Evolutionary conservation across 2,888 invertebrate genomes (phyloP).

Genomic region (Diploptera punctata): DNA sequence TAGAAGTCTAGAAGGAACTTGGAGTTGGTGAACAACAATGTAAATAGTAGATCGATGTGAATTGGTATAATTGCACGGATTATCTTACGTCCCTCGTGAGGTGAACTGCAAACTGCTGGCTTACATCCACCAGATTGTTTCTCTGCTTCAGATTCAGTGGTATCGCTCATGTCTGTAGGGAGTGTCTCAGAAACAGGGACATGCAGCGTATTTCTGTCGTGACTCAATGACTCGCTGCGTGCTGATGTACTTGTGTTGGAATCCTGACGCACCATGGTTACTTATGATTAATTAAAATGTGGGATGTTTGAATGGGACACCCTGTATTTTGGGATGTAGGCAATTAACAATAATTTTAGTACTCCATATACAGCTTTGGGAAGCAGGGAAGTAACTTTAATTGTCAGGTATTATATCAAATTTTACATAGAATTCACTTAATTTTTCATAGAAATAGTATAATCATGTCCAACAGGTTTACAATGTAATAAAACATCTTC

Average conservation of each 20-base stretch:
- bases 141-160: slow-evolving; percentile 80
- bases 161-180: slow-evolving; percentile 81
- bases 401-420: too few species aligned
- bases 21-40: slow-evolving; percentile 91
- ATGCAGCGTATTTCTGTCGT: neutral
- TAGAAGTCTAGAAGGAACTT: slow-evolving; percentile 89
- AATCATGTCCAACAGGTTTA: too few species aligned
- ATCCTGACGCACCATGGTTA: neutral
- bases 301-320: too few species aligned
- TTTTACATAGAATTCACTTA: too few species aligned
- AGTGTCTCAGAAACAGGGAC: slow-evolving; percentile 38
- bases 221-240: neutral
- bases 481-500: too few species aligned
- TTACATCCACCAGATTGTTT: slow-evolving; percentile 57
- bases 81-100: slow-evolving; percentile 79
- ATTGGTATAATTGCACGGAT: slow-evolving; percentile 81
- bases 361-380: too few species aligned
- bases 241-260: neutral
- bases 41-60: slow-evolving; percentile 89
- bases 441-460: too few species aligned
- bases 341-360: too few species aligned
- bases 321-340: too few species aligned
- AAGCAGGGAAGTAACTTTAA: too few species aligned
- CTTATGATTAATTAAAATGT: too few species aligned
- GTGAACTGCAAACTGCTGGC: slow-evolving; percentile 63